Percentiles rank a stretch among this genome's conserved stretches.
Conservation (phyloP, 1,140 invertebrate species). For the Ceratina japonica region DNA sequence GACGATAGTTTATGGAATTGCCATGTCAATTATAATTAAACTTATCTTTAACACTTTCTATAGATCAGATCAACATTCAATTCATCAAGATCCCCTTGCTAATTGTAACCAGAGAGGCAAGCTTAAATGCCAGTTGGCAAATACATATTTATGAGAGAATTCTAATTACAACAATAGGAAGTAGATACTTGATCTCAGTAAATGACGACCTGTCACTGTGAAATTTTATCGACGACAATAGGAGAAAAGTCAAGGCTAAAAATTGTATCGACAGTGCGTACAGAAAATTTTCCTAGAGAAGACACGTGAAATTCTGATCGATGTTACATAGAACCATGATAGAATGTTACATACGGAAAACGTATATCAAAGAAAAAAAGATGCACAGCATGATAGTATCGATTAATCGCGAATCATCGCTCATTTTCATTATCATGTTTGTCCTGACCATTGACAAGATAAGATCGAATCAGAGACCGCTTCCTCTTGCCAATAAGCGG, state of each 20-base stretch:
- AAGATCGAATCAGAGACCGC: not conserved
- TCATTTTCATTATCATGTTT: constrained; percentile 1
- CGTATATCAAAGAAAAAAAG: not conserved
- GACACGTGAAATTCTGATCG: not conserved
- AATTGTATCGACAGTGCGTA: not conserved
- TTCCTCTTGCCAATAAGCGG: not conserved
- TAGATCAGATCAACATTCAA: not conserved
- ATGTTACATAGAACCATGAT: not conserved
- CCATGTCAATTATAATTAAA: not conserved
- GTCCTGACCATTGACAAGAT: not conserved
- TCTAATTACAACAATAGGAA: constrained; percentile 22
- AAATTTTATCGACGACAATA: not conserved
- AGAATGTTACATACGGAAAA: not conserved
- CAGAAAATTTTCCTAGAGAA: not conserved
- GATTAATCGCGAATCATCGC: not conserved
- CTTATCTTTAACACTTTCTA: not conserved
- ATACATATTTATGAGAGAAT: constrained; percentile 33
- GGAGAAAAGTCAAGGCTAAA: constrained; percentile 4
- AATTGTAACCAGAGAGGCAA: not conserved
- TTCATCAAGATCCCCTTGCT: not conserved
- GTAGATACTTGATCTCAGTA: constrained; percentile 6
- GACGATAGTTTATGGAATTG: not conserved
- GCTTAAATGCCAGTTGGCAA: constrained; percentile 1
- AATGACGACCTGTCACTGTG: not conserved
- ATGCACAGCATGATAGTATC: constrained; percentile 9